Base-by-base conservation (phyloP, 2,797 vertebrate species). In the Hephaestus fuliginosus region DNA sequence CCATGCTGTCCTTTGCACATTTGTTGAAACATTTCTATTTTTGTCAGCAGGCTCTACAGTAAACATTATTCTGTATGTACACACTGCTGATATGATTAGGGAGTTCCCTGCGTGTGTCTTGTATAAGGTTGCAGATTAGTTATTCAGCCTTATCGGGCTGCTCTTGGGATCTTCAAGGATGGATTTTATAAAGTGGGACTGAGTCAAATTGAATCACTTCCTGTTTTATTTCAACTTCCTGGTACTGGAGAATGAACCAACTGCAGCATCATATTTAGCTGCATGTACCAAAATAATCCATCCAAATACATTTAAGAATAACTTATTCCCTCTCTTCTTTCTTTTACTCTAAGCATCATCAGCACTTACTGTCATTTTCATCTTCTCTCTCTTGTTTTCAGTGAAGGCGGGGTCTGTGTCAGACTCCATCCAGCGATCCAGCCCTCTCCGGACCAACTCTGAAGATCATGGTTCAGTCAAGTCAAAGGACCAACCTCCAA, bases 381-480 rank as follows among this genome's bases (percentile, higher is more conserved):
- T n/a, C 20, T 30, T 55, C 33, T 49, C 33, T 65, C 30, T 75
- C 17, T 53, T 39, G 14, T 62, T 60, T 85, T 22, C 74, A 94
- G 76, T 80, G 81, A 95, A 76, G 80, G 69, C 74, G 7, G 22
- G 80, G 74, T 92, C 82, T 66, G 44, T 87, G 55, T 93, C 94
- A 39, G 91, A 94, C 80, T 49, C 94, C 85, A 93, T 92, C 80
- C 94, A 93, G 1, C 96, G 95, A 82, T 94, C 92, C 79, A 95
- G 93, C 84, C 91, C 94, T 66, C 94, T 93, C 15, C 95, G 95
- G 11, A 94, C 93, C 87, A 81, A 93, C 88, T 95, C 94, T 2
- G 97, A 97, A 52, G 91, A 94, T 80, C 90, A 91, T 28, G 92
- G 88, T 82, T 95, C 96, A 4, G 84, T 93, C 67, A 97, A 95